A percentile compares a stretch with the other conserved stretches of the same genome.
Evolutionary conservation across 2,888 invertebrate species (phyloP).

Genomic region (Andrena hattorfiana): DNA sequence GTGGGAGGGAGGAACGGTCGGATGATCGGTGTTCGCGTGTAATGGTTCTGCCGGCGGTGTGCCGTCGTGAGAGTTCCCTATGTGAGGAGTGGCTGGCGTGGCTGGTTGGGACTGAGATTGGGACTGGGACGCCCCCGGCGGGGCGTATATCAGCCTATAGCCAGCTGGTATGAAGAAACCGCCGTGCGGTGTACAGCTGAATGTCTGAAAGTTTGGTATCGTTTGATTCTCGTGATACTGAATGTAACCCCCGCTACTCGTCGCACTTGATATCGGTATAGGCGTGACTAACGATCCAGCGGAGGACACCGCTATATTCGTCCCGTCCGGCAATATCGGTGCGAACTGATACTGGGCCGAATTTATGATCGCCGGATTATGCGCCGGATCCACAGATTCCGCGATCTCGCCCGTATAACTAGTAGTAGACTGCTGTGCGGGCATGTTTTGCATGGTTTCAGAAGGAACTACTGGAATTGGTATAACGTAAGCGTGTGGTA

Average conservation of each 20-base stretch:
- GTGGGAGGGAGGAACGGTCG: conserved; percentile 58
- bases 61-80: conserved; percentile 80
- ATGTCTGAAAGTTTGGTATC: conserved; percentile 79
- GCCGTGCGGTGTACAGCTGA: conserved; percentile 81
- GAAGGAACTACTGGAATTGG: conserved; percentile 83
- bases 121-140: conserved; percentile 78
- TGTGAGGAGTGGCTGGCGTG: conserved; percentile 82
- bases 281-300: conserved; percentile 72
- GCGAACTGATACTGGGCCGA: conserved; percentile 79
- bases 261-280: conserved; percentile 68
- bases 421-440: conserved; percentile 67
- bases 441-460: conserved; percentile 79
- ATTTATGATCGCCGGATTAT: conserved; percentile 66
- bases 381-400: conserved; percentile 61
- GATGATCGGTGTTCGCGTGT: conserved; percentile 58
- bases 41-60: conserved; percentile 80
- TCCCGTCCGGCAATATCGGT: conserved; percentile 76
- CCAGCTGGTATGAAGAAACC: conserved; percentile 83
- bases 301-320: conserved; percentile 67
- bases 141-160: conserved; percentile 81
- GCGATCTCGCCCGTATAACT: conserved; percentile 60
- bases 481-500: conserved; percentile 83
- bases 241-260: conserved; percentile 68
- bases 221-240: conserved; percentile 79
- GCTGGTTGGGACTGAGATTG: conserved; percentile 81